These are phyloP conservation scores for Nothocercus julius DNA, from an alignment of 2,113 vertebrate genomes.

Conservation along the genomic window DNA sequence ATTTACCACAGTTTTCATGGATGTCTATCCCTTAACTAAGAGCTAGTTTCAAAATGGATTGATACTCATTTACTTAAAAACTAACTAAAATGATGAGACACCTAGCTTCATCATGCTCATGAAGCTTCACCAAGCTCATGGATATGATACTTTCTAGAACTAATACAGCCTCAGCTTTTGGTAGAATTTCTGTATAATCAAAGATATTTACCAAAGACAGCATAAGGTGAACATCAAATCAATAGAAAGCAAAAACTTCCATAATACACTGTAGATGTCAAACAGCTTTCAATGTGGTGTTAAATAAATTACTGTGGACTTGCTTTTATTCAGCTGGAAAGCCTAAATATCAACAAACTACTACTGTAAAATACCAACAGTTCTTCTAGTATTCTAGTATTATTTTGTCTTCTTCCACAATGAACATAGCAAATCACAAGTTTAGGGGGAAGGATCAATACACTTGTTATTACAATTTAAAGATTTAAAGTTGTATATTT, in stretches of 20 bases:
- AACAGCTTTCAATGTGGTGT: neutral
- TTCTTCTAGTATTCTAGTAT: neutral
- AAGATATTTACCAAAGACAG: neutral
- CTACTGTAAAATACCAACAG: neutral
- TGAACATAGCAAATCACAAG: neutral
- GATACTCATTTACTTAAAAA: neutral
- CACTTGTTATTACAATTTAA: neutral
- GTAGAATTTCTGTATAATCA: neutral
- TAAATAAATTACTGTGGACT: constrained; percentile 1
- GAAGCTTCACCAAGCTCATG: neutral
- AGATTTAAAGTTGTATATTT: neutral
- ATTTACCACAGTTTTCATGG: neutral
- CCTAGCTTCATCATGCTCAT: neutral
- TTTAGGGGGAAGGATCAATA: neutral
- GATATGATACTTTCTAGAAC: neutral
- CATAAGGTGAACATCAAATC: neutral
- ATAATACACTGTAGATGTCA: neutral
- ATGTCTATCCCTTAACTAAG: neutral
- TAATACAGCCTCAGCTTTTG: neutral
- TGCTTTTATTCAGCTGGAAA: neutral
- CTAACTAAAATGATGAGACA: neutral
- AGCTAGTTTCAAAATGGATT: neutral
- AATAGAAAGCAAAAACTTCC: neutral
- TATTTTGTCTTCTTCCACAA: neutral
- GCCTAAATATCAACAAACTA: neutral